These are phyloP conservation scores for Hofmannophila pseudospretella DNA, from an alignment of 2,888 invertebrate species.

Conservation along the genomic window DNA sequence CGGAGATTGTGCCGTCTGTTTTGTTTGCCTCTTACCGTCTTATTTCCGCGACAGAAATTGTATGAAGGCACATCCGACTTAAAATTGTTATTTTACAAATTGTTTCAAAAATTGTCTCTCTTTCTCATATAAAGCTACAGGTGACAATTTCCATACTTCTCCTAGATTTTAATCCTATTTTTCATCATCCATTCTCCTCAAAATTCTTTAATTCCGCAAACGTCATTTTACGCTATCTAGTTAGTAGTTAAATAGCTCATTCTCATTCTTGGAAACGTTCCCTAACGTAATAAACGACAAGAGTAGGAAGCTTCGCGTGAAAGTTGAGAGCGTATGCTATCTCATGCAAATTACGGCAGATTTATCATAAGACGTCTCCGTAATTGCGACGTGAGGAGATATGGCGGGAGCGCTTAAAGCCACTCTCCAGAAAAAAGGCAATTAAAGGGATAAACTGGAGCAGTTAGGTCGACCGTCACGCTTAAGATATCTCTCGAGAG, in stretches of 20 bases:
- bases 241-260: constrained; percentile 73
- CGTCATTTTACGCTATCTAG: constrained; percentile 59
- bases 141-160: neutral
- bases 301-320: constrained; percentile 72
- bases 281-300: constrained; percentile 74
- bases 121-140: neutral
- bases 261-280: constrained; percentile 73
- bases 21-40: constrained; percentile 70
- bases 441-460: constrained; percentile 75
- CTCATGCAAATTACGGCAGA: constrained; percentile 78
- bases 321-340: constrained; percentile 78
- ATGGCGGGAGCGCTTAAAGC: constrained; percentile 69
- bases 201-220: constrained; percentile 33
- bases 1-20: constrained; percentile 70
- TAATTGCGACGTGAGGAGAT: constrained; percentile 78
- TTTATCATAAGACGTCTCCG: constrained; percentile 77
- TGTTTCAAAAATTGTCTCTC: constrained; percentile 16
- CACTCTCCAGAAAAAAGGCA: constrained; percentile 73
- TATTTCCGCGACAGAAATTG: constrained; percentile 66
- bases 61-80: constrained; percentile 52
- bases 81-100: constrained; percentile 57
- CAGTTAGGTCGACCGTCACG: constrained; percentile 69
- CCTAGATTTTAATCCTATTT: neutral
- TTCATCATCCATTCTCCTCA: neutral
- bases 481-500: constrained; percentile 56